Evolutionary conservation across 2,113 vertebrate species (phyloP).

Genomic region (Callipepla squamata): DNA sequence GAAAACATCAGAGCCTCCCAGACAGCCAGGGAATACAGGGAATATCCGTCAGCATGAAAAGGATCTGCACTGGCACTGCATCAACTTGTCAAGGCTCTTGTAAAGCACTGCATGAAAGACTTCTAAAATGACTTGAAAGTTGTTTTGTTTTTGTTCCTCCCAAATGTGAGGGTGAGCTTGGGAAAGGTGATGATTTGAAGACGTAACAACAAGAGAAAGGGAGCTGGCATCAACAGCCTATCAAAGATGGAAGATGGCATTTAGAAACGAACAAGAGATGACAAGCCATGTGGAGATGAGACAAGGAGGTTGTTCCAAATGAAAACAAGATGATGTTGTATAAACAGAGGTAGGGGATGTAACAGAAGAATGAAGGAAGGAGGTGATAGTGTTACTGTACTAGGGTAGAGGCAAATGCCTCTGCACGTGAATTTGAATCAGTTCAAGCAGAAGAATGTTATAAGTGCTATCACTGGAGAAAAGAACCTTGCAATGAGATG

Average conservation of each 20-base stretch:
- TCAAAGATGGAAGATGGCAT: constrained; percentile 36
- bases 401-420: not conserved
- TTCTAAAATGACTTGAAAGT: constrained; percentile 48
- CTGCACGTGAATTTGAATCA: not conserved
- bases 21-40: constrained; percentile 23
- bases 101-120: constrained; percentile 7
- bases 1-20: constrained; percentile 40
- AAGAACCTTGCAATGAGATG: not conserved
- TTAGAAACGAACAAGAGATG: not conserved
- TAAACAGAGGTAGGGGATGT: not conserved
- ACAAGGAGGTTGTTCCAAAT: constrained; percentile 5
- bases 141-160: constrained; percentile 45
- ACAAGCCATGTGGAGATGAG: constrained; percentile 9
- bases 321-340: not conserved
- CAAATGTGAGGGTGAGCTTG: not conserved
- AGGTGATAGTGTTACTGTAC: not conserved
- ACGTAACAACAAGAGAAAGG: constrained; percentile 17
- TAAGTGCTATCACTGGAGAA: not conserved
- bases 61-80: constrained; percentile 25
- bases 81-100: constrained; percentile 46
- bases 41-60: constrained; percentile 48
- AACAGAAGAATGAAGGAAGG: not conserved
- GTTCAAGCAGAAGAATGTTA: not conserved
- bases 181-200: constrained; percentile 44
- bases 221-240: not conserved